phyloP scores from a whole-genome alignment of 1,140 invertebrate species.

The Drosophila oshimai region DNA sequence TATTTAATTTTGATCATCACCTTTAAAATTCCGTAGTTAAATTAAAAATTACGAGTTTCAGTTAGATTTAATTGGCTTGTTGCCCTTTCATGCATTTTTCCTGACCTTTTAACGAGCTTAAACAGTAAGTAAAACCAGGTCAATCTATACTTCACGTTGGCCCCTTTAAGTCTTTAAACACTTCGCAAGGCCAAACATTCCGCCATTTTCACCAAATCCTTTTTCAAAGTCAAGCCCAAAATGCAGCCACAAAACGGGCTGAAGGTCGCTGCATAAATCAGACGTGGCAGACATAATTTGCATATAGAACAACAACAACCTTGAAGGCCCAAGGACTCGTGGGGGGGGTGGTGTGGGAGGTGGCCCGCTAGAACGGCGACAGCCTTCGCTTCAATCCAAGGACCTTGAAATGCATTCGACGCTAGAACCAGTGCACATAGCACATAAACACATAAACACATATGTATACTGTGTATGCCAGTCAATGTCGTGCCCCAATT shows the following conservation, averaged over 20 bases:
- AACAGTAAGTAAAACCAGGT: slow-evolving; percentile 2
- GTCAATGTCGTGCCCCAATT: slow-evolving; percentile 76
- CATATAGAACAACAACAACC: slow-evolving; percentile 49
- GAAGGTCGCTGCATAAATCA: slow-evolving; percentile 20
- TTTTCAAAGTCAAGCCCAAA: slow-evolving; percentile 48
- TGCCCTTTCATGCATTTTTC: too few species aligned
- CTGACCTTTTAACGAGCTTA: slow-evolving; percentile 6
- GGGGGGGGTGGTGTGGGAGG: neutral
- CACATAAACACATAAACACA: neutral
- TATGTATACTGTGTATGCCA: slow-evolving; percentile 12
- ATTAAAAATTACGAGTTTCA: neutral
- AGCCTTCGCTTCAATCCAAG: slow-evolving; percentile 38
- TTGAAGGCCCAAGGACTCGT: slow-evolving; percentile 29
- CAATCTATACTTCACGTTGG: neutral
- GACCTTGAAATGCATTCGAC: slow-evolving; percentile 65
- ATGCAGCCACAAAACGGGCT: neutral
- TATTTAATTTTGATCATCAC: too few species aligned
- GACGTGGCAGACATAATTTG: slow-evolving; percentile 48
- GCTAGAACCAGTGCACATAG: slow-evolving; percentile 25
- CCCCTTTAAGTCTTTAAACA: slow-evolving; percentile 22
- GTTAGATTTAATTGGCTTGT: too few species aligned
- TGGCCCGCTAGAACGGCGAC: neutral
- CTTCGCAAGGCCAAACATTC: neutral
- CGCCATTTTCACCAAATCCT: slow-evolving; percentile 36
- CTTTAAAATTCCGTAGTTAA: neutral